phyloP scores from a whole-genome alignment of 2,113 vertebrate species.

The Dromas ardeola region DNA sequence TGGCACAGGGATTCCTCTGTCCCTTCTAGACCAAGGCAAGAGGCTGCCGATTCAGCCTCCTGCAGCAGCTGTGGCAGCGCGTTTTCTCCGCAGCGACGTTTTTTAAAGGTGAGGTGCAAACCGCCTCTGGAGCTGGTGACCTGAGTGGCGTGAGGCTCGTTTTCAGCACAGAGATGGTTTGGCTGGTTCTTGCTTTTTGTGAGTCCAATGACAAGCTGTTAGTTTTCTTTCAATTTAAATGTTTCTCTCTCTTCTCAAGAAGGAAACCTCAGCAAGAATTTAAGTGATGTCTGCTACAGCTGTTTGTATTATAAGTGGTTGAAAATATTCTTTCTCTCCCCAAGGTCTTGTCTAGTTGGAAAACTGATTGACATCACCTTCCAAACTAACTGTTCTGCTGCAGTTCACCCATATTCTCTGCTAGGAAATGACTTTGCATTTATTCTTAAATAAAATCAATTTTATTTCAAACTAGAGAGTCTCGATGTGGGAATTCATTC shows the following conservation, averaged over 20 bases:
- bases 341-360: not conserved
- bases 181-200: not conserved
- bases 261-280: not conserved
- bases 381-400: not conserved
- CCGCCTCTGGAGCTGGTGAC: accelerated
- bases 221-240: not conserved
- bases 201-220: not conserved
- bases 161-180: not conserved
- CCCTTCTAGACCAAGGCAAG: not conserved
- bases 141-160: not conserved
- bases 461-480: not conserved
- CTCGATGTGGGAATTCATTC: not conserved
- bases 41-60: not conserved
- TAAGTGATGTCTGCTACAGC: not conserved
- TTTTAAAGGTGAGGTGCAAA: not conserved
- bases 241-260: not conserved
- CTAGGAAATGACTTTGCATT: not conserved
- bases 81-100: not conserved
- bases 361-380: not conserved
- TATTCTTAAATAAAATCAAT: not conserved
- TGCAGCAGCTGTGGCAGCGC: not conserved
- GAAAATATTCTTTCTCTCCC: not conserved
- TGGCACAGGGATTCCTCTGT: not conserved
- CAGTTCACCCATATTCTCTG: not conserved
- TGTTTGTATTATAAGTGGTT: not conserved